phyloP scores from a whole-genome alignment of 2,888 invertebrate genomes.

The Epistrophella euchroma region DNA sequence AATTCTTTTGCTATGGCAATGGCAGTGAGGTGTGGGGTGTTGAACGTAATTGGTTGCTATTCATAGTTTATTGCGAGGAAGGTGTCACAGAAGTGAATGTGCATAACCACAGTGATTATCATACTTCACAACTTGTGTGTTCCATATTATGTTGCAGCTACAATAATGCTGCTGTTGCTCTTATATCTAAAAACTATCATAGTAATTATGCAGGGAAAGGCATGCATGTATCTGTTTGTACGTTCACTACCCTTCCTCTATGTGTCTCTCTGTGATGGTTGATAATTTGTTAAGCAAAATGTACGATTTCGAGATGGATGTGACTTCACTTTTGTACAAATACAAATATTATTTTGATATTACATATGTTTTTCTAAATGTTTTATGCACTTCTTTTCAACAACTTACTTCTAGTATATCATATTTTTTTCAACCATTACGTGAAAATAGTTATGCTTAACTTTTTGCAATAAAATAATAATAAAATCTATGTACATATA shows the following conservation, averaged over 20 bases:
- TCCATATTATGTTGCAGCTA: constrained; percentile 39
- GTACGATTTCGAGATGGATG: neutral
- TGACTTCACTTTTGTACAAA: neutral
- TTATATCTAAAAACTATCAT: neutral
- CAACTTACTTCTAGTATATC: too few species aligned
- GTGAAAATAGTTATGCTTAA: too few species aligned
- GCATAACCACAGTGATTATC: constrained; percentile 68
- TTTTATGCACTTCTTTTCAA: neutral
- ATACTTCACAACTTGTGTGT: constrained; percentile 61
- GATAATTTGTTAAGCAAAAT: neutral
- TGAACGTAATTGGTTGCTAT: constrained; percentile 66
- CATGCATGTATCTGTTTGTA: neutral
- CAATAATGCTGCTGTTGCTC: neutral
- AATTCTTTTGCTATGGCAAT: constrained; percentile 19
- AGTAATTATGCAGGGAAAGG: neutral
- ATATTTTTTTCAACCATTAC: too few species aligned
- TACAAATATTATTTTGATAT: neutral
- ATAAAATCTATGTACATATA: too few species aligned
- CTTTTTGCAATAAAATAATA: too few species aligned
- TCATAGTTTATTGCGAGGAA: constrained; percentile 65
- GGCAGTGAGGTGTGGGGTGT: constrained; percentile 15
- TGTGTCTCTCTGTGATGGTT: neutral
- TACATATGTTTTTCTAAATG: neutral
- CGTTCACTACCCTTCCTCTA: neutral
- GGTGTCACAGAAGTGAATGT: constrained; percentile 48